phyloP scores from a whole-genome alignment of 2,797 vertebrate genomes.

The Lemur catta region DNA sequence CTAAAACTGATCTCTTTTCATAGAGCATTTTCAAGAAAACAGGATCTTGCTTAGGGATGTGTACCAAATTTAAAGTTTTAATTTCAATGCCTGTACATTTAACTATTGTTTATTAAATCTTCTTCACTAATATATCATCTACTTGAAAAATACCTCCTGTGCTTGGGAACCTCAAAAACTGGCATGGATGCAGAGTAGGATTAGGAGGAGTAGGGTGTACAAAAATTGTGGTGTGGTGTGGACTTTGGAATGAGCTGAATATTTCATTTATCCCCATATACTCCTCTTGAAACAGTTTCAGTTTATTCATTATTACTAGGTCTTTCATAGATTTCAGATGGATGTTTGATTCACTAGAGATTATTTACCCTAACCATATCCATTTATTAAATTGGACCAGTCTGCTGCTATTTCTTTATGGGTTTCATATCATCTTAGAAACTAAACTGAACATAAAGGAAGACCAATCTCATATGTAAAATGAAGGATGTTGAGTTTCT shows the following conservation, averaged over 20 bases:
- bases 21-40: constrained; percentile 5
- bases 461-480: neutral
- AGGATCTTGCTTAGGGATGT: neutral
- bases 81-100: neutral
- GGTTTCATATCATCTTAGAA: neutral
- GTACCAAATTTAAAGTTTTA: neutral
- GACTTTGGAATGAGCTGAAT: neutral
- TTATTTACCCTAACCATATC: neutral
- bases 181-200: neutral
- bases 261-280: neutral
- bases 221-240: neutral
- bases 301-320: neutral
- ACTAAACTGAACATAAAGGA: constrained; percentile 4
- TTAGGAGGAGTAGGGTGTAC: neutral
- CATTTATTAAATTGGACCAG: neutral
- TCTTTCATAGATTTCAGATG: neutral
- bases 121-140: neutral
- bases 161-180: constrained; percentile 4
- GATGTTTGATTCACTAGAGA: neutral
- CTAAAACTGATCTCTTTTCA: neutral
- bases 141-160: neutral
- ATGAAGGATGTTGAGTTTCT: neutral
- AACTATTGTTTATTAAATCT: neutral
- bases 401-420: neutral
- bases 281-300: neutral